Evolutionary conservation across 1,140 invertebrate species (phyloP), one percentile per base, ranked within the genome.

Genomic region (Acromyrmex echinatior): DNA sequence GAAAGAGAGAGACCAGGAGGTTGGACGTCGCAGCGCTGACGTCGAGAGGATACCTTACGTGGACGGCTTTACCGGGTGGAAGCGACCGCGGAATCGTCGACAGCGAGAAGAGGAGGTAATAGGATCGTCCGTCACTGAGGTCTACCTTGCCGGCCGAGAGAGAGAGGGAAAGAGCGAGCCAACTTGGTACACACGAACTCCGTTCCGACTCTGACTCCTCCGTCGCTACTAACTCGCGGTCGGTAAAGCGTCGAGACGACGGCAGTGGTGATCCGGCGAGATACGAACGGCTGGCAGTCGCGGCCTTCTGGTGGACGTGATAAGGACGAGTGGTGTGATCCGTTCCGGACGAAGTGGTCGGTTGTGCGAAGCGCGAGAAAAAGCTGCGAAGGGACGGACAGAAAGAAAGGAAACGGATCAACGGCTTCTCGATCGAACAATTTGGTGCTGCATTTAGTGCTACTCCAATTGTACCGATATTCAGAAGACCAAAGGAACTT

Each of bases 231-330:
- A 53, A 90, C 82, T 87, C 86, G 49, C 78, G 21, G 88, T 49
- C 60, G 89, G 88, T 87, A 87, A 90, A 84, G 62, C 63, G 74
- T n/a, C 68, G 71, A 51, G 58, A 53, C 31, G 45, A 28, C 56
- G 58, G 62, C 10, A n/a, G 25, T 58, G 63, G 71, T 81, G 88
- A 89, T 81, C 88, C 70, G 60, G 62, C 85, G 88, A 80, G 81
- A 78, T 39, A 89, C 81, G 49, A 39, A 35, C 84, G 77, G 82
- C 71, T 82, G 51, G 49, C 88, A 89, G 88, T 90, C 88, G 88
- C 84, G 73, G 78, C 74, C 68, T 87, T 89, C 71, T 82, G 45
- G 88, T 89, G 85, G 65, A 89, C 84, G 88, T 58, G 88, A 90
- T 90, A 90, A 90, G 88, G 77, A 80, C 71, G 71, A 89, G 14